Evolutionary conservation across 1,140 invertebrate species (phyloP), one percentile per base, ranked within the genome.

Genomic region (Lordiphosa mommai): DNA sequence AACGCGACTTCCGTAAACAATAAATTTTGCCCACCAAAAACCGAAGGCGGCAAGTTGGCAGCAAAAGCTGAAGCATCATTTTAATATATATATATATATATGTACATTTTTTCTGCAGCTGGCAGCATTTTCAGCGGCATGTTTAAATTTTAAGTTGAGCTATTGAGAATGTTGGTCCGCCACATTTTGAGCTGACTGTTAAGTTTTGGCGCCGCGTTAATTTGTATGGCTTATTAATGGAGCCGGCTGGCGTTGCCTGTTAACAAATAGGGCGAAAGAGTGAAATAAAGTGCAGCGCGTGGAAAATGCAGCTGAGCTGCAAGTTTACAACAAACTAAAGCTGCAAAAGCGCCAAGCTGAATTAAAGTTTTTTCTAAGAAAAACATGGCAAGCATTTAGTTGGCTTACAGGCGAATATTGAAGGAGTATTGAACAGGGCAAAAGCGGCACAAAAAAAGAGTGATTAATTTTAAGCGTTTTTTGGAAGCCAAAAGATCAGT

Each of bases 1-100:
- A 82, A 82, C 71, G 84, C 76, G 84, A 76, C 71, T 82, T 82
- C 76, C 76, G 76, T 61, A 72, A 82, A 76, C 77, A 76, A 82
- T 82, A 82, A 82, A 82, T 82, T 72, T 46, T 51, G 55, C 61
- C 43, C 47, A 53, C 61, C 71, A 63, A 76, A 34, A n/a, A 48
- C 30, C 9, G 12, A 46, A 14, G 4, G 41, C 3, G 7, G 7
- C 8, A 16, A 0, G 7, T 14, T 5, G 16, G 23, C 41, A 57
- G 61, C 61, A 53, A 9, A 52, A 44, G 20, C 47, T 20, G 17
- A 44, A 27, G 23, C 48, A 29, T 8, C 14, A 52, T 4, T 47
- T 27, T 37, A 27, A 36, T 49, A 36, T 8, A 1, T 48, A 38
- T 57, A 40, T 57, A 47, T 9, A 30, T 41, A n/a, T 50, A 33